phyloP scores from a whole-genome alignment of 2,113 vertebrate species.

The Pelusios castaneus region DNA sequence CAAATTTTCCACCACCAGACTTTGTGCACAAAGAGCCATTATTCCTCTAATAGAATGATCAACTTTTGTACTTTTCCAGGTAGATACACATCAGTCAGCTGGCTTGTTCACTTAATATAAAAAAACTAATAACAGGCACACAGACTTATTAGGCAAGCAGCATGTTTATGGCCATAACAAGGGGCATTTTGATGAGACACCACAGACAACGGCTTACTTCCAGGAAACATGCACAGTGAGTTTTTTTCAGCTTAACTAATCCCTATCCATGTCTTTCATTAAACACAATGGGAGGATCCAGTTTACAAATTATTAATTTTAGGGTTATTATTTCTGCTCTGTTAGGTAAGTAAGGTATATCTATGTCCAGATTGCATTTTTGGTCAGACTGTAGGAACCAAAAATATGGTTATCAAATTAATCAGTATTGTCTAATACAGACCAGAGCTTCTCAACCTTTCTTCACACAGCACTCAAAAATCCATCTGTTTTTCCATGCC shows the following conservation, averaged over 20 bases:
- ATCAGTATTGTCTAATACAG: not conserved
- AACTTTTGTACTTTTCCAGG: conserved; percentile 16
- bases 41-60: conserved; percentile 32
- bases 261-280: not conserved
- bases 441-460: not conserved
- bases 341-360: not conserved
- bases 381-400: not conserved
- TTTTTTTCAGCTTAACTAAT: not conserved
- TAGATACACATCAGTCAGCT: conserved; percentile 41
- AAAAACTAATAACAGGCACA: conserved; percentile 7
- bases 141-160: conserved; percentile 6
- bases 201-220: not conserved
- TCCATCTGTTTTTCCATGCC: not conserved
- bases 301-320: not conserved
- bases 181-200: not conserved
- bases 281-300: conserved; percentile 20
- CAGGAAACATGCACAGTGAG: not conserved
- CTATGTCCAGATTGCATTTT: not conserved
- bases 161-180: not conserved
- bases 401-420: not conserved
- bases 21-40: conserved; percentile 36
- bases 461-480: not conserved
- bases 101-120: conserved; percentile 40
- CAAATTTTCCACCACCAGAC: conserved; percentile 36
- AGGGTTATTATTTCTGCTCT: not conserved